Percentiles rank a stretch among this genome's conserved stretches.
These are phyloP conservation scores for Orchestia grillus DNA, from an alignment of 1,140 invertebrate genomes.

Conservation along the genomic window DNA sequence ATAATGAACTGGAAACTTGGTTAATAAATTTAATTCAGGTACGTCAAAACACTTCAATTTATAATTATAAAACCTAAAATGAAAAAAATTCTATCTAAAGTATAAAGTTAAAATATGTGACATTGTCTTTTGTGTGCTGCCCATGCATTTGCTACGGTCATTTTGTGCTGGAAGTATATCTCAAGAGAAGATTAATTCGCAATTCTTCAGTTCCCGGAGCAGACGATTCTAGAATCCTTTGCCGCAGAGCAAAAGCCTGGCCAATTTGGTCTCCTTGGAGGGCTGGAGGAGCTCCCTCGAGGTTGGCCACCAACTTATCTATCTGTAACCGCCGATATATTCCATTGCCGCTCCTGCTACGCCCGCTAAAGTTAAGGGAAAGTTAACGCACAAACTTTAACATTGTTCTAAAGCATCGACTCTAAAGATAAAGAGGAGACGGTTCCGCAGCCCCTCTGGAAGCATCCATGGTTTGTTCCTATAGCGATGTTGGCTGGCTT, in stretches of 20 bases:
- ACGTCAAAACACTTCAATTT: background rate
- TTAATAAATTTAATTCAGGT: background rate
- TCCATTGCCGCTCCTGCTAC: conserved; percentile 49
- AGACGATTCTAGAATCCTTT: background rate
- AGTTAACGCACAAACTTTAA: conserved; percentile 50
- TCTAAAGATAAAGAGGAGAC: conserved; percentile 36
- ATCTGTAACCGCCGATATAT: conserved; percentile 56
- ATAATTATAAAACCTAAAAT: background rate
- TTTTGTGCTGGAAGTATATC: background rate
- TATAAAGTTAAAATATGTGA: background rate
- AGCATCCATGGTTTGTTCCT: background rate
- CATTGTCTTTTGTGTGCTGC: background rate
- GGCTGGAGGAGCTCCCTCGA: background rate
- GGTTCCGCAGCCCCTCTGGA: background rate
- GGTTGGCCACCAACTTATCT: conserved; percentile 37
- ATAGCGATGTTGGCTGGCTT: background rate
- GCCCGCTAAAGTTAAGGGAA: conserved; percentile 29
- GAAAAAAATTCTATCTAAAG: too few species aligned
- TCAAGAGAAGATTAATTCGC: background rate
- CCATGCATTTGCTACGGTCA: background rate
- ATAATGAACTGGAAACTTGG: background rate
- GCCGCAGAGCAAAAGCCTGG: conserved; percentile 11
- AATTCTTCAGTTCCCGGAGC: background rate
- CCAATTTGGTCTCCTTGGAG: background rate
- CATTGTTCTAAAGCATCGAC: conserved; percentile 40